These are phyloP conservation scores for Drosophila guanche DNA, from an alignment of 1,140 invertebrate genomes.

Conservation along the genomic window DNA sequence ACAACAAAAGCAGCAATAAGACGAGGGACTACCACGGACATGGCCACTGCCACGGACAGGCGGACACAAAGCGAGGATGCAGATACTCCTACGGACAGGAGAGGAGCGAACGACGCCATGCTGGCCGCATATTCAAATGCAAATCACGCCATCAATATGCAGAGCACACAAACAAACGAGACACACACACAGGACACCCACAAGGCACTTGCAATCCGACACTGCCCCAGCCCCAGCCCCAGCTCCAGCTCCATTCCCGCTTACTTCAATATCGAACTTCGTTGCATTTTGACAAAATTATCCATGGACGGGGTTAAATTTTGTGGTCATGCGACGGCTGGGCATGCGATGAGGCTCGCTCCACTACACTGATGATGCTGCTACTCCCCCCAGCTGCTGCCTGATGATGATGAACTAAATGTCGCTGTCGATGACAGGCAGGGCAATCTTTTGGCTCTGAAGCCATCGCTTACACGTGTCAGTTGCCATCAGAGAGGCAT, in stretches of 20 bases:
- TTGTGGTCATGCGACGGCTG: conserved; percentile 52
- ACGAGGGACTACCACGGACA: background rate
- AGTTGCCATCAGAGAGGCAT: conserved; percentile 42
- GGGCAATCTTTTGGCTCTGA: conserved; percentile 29
- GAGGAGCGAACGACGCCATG: conserved; percentile 37
- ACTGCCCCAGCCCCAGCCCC: background rate
- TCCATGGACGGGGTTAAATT: conserved; percentile 64
- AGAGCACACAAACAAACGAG: conserved; percentile 34
- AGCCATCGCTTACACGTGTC: conserved; percentile 65
- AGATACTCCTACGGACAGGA: background rate
- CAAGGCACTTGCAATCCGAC: background rate
- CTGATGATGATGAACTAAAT: conserved; percentile 43
- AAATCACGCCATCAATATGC: conserved; percentile 82
- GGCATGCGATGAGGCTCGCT: conserved; percentile 1
- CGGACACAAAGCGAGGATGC: background rate
- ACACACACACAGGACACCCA: conserved; percentile 8
- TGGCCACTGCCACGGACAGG: no score
- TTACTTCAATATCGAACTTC: conserved; percentile 47
- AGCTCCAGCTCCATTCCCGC: background rate
- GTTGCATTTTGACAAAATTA: conserved; percentile 79
- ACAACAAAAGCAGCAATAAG: conserved; percentile 37
- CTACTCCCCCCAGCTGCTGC: no score
- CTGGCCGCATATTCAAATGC: conserved; percentile 75
- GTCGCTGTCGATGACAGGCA: conserved; percentile 35
- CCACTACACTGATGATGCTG: background rate